A percentile compares a stretch with the other conserved stretches of the same genome.
phyloP scores from a whole-genome alignment of 2,797 vertebrate genomes.

The Emys orbicularis region DNA sequence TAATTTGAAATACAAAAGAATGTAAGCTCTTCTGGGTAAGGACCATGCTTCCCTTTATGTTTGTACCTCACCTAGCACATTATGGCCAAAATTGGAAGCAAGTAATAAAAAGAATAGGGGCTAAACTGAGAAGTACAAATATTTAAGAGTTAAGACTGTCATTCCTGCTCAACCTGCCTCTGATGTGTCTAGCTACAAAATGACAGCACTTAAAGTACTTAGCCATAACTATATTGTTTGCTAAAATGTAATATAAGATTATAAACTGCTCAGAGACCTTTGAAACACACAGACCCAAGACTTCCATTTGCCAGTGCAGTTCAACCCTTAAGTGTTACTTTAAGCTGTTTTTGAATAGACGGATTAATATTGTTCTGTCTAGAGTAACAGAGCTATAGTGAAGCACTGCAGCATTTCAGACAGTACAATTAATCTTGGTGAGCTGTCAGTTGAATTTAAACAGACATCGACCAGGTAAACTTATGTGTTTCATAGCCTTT shows the following conservation, averaged over 20 bases:
- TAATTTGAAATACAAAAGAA: not conserved
- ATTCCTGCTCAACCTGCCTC: not conserved
- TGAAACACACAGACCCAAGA: fast-evolving
- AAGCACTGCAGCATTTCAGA: not conserved
- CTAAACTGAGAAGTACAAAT: not conserved
- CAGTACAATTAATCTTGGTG: not conserved
- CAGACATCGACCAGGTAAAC: not conserved
- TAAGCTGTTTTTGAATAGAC: not conserved
- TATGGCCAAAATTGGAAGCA: not conserved
- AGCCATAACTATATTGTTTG: not conserved
- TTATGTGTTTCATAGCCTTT: not conserved
- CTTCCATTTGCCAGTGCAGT: not conserved
- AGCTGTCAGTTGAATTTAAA: not conserved
- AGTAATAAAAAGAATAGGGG: not conserved
- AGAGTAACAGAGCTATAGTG: not conserved
- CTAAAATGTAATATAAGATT: not conserved
- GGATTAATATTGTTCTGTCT: not conserved
- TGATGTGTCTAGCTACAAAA: not conserved
- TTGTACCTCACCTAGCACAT: not conserved
- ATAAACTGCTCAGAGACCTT: not conserved
- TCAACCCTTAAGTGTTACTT: not conserved
- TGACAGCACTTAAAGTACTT: not conserved
- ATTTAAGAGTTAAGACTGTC: not conserved
- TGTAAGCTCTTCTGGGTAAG: not conserved
- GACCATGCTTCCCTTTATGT: not conserved